phyloP scores from a whole-genome alignment of 92 coral and sea anemone species.

The Palythoa grandiflora region DNA sequence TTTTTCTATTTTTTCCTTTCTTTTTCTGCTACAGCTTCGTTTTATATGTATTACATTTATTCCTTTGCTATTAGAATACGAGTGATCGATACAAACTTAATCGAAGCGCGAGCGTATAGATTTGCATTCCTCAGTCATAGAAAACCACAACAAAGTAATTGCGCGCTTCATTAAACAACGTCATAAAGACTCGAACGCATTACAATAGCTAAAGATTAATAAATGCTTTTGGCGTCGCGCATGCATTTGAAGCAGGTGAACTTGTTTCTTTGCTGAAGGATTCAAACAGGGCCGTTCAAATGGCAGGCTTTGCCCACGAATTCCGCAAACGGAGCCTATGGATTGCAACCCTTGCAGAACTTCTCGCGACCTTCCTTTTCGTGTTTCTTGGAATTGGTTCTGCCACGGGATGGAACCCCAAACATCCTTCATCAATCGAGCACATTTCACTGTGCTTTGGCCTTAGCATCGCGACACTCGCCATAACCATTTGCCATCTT shows the following conservation, averaged over 20 bases:
- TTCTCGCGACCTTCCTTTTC: constrained; percentile 86
- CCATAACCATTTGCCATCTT: constrained; percentile 83
- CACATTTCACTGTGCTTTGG: constrained; percentile 89
- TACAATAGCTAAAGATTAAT: not conserved
- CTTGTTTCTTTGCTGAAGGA: not conserved
- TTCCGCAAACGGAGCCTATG: constrained; percentile 65
- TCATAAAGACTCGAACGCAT: not conserved
- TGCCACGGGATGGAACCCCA: constrained; percentile 76
- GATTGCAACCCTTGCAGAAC: constrained; percentile 83
- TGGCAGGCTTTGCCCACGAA: constrained; percentile 17
- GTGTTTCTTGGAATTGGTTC: constrained; percentile 93
- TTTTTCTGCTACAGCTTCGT: too few species aligned
- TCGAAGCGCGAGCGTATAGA: too few species aligned
- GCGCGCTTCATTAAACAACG: not conserved
- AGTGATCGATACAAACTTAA: too few species aligned
- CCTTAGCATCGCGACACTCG: constrained; percentile 83
- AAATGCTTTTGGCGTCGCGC: not conserved
- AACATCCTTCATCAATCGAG: constrained; percentile 80
- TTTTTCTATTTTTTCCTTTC: too few species aligned
- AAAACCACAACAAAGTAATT: not conserved
- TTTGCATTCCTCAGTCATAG: not conserved
- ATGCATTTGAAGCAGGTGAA: not conserved
- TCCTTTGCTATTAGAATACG: too few species aligned
- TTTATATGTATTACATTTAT: too few species aligned
- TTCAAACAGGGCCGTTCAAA: not conserved